phyloP scores from a whole-genome alignment of 2,113 vertebrate species.

The Acrocephalus arundinaceus region DNA sequence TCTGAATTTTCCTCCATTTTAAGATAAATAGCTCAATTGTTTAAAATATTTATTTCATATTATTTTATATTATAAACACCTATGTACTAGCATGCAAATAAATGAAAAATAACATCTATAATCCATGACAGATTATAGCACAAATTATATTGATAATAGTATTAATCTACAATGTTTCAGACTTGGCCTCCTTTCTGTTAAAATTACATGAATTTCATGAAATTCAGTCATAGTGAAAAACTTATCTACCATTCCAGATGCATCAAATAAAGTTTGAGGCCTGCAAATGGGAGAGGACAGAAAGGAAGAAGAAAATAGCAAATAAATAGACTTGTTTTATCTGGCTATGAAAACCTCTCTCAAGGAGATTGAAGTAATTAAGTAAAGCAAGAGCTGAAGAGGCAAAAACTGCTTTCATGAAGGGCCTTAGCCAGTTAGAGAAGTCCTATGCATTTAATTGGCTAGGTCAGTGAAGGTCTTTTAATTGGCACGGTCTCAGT shows the following conservation, averaged over 20 bases:
- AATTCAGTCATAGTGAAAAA: not conserved
- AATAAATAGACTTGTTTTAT: not conserved
- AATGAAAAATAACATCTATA: not conserved
- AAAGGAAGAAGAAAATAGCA: not conserved
- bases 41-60: not conserved
- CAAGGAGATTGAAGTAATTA: not conserved
- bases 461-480: not conserved
- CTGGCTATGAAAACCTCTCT: not conserved
- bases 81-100: not conserved
- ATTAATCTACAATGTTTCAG: not conserved
- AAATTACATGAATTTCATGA: not conserved
- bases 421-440: not conserved
- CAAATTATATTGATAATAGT: not conserved
- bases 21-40: not conserved
- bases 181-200: not conserved
- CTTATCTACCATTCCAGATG: not conserved
- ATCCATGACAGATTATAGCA: not conserved
- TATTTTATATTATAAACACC: not conserved
- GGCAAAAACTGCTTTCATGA: not conserved
- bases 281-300: rapidly evolving
- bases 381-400: not conserved
- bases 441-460: not conserved
- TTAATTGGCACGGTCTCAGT: not conserved
- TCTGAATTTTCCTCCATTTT: not conserved
- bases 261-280: not conserved